These are phyloP conservation scores for Myotis davidii DNA, from an alignment of 2,113 vertebrate genomes.

Conservation along the genomic window DNA sequence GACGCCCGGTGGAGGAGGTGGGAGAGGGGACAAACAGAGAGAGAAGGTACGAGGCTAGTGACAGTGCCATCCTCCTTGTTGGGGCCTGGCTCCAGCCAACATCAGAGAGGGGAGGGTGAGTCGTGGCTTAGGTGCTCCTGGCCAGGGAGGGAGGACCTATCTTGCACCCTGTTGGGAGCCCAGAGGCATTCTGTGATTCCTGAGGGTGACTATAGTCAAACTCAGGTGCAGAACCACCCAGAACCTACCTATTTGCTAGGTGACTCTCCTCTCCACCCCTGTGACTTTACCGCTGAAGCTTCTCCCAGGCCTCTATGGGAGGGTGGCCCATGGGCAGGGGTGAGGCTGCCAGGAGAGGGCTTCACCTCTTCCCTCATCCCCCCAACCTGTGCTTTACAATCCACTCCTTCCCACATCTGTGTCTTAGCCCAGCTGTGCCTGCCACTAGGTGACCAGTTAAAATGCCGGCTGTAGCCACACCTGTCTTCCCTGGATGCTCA, in stretches of 20 bases:
- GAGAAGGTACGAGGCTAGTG: not conserved
- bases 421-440: not conserved
- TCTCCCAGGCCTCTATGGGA: not conserved
- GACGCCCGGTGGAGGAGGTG: not conserved
- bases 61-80: rapidly evolving
- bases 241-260: constrained; percentile 54
- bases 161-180: not conserved
- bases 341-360: not conserved
- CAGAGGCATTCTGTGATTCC: not conserved
- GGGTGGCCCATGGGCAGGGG: not conserved
- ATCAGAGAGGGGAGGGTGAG: not conserved
- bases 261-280: not conserved
- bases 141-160: not conserved
- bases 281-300: not conserved
- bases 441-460: not conserved
- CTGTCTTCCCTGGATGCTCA: not conserved
- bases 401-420: rapidly evolving
- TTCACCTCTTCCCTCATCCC: not conserved
- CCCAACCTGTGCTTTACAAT: not conserved
- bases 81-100: not conserved
- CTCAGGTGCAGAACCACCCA: not conserved
- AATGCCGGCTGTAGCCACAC: not conserved
- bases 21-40: not conserved
- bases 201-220: not conserved
- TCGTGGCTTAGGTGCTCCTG: not conserved